Conservation (phyloP, 2,797 vertebrate genomes). For the Myotis myotis region DNA sequence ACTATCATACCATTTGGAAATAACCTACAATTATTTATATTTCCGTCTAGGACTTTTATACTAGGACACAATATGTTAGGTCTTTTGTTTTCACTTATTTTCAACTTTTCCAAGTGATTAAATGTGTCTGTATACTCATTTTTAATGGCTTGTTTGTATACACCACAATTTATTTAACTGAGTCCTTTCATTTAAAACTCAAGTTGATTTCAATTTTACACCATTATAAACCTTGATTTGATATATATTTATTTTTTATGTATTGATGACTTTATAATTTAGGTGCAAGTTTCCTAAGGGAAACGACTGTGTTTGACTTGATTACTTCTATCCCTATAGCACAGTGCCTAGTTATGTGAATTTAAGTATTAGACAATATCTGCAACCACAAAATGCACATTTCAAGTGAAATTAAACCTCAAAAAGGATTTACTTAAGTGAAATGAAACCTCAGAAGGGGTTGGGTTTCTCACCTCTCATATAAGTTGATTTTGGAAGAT, state of each 20-base stretch:
- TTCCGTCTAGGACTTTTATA: not conserved
- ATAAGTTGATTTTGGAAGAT: not conserved
- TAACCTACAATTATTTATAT: not conserved
- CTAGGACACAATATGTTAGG: not conserved
- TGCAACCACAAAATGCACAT: not conserved
- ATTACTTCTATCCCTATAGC: not conserved
- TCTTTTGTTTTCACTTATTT: slow-evolving; percentile 32
- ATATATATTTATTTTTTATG: not conserved
- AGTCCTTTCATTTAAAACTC: not conserved
- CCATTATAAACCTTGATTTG: not conserved
- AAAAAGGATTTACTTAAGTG: not conserved
- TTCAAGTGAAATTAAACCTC: slow-evolving; percentile 10
- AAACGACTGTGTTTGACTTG: not conserved
- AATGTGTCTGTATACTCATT: not conserved
- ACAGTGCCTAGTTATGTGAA: not conserved
- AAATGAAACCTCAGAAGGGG: not conserved
- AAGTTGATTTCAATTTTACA: slow-evolving; percentile 2
- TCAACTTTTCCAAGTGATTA: not conserved
- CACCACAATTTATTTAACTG: slow-evolving; percentile 17
- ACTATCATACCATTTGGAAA: not conserved
- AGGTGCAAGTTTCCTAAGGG: not conserved
- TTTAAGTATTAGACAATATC: not conserved
- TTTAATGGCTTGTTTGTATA: not conserved
- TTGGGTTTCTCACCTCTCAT: slow-evolving; percentile 36
- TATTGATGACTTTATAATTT: slow-evolving; percentile 28